Conservation (phyloP, 1,140 invertebrate genomes). For the Alviniconcha marisindica region DNA sequence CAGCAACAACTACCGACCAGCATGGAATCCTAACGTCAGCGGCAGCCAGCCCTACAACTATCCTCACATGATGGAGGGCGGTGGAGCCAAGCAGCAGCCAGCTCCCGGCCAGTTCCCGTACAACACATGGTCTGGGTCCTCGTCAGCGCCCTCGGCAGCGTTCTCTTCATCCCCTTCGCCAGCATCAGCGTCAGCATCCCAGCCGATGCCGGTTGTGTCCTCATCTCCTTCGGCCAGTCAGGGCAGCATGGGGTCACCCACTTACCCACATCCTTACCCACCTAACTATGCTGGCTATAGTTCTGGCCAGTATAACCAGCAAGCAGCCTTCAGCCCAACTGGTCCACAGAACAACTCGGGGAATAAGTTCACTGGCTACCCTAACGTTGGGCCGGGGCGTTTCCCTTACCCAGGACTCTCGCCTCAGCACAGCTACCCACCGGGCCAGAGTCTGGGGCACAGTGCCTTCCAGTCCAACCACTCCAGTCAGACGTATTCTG, state of each 20-base stretch:
- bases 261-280: not conserved
- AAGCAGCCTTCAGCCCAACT: not conserved
- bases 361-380: not conserved
- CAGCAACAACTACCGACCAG: not conserved
- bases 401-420: not conserved
- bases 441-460: not conserved
- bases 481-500: not conserved
- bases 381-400: not conserved
- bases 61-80: not conserved
- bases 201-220: not conserved
- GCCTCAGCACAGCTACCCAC: not conserved
- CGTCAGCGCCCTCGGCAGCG: too few species aligned
- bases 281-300: not conserved
- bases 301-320: slow-evolving; percentile 1
- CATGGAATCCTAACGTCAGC: not conserved
- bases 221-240: not conserved
- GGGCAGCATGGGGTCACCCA: not conserved
- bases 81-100: not conserved
- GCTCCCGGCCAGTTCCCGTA: not conserved
- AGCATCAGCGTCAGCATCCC: not conserved
- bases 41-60: not conserved
- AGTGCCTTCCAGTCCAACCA: not conserved
- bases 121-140: slow-evolving; percentile 3
- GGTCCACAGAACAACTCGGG: not conserved
- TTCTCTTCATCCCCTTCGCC: not conserved